Base-by-base conservation (phyloP, 2,888 invertebrate species). In the Tromatobia lineatoria region DNA sequence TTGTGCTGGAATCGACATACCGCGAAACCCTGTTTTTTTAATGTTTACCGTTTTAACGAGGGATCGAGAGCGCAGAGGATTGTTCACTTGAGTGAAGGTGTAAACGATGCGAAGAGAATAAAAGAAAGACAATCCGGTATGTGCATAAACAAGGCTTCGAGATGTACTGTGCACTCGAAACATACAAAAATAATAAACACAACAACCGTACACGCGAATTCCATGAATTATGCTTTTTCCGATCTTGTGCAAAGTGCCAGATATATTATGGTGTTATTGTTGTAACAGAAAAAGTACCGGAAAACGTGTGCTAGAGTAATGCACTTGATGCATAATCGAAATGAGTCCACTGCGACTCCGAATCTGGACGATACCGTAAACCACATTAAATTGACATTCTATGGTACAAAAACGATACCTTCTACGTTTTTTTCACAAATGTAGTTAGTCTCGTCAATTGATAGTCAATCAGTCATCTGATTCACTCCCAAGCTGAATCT, bases 361-460 rank as follows among this genome's bases (percentile, higher is more conserved):
- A 89, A 91, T 91, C 90, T 38, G 38, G 34, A 89, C 74, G 91
- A 91, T 92, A 92, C 92, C 92, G 92, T 92, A 91, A 92, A 91
- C 91, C 91, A 90, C 89, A 90, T 89, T 90, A 92, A 92, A 92
- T 91, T 92, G 92, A 91, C 92, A 92, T 92, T 92, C 92, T 90
- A 88, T 89, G 88, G 90, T 87, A 89, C 87, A 89, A 87, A 87
- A 89, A 88, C 90, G 92, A 92, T 92, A 91, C 90, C 83, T 85
- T 64, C 29, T 29, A 29, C 4, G 3, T 2, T 29, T 29, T 3
- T 4, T 29, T 29, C 29, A 29, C n/a, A n/a, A n/a, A n/a, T n/a
- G n/a, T n/a, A n/a, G n/a, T n/a, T n/a, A n/a, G n/a, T 29, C 4
- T 29, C 29, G 29, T 29, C 2, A 29, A 29, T 29, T 29, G 29